Conservation (phyloP, 1,140 invertebrate genomes). For the Thalassaphorura encarpata region DNA sequence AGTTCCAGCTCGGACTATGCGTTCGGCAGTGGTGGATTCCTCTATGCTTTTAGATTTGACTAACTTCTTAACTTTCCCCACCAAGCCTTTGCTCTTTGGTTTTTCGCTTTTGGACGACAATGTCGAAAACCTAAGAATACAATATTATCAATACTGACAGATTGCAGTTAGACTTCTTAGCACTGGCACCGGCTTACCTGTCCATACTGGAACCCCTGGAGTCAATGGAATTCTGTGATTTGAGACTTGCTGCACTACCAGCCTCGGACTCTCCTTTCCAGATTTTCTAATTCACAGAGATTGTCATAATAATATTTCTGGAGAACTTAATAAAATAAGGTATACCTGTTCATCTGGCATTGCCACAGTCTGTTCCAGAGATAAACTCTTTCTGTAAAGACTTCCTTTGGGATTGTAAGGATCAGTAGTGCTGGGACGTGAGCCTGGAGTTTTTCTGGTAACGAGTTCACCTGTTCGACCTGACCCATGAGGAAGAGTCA, state of each 20-base stretch:
- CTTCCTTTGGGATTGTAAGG: constrained; percentile 41
- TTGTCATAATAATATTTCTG: constrained; percentile 6
- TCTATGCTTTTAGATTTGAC: constrained; percentile 75
- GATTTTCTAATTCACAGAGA: constrained; percentile 41
- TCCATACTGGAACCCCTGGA: constrained; percentile 58
- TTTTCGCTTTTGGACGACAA: constrained; percentile 79
- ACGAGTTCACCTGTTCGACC: constrained; percentile 2
- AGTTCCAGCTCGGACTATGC: constrained; percentile 34
- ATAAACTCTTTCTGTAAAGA: constrained; percentile 60
- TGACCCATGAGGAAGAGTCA: constrained; percentile 23
- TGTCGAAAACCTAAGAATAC: constrained; percentile 52
- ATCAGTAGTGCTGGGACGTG: constrained; percentile 3
- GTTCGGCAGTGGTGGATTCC: constrained; percentile 34
- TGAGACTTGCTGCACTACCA: constrained; percentile 65
- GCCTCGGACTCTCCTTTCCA: constrained; percentile 57
- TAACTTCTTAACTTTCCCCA: constrained; percentile 71
- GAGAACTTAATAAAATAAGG: background rate
- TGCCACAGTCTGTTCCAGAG: constrained; percentile 56
- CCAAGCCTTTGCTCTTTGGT: constrained; percentile 69
- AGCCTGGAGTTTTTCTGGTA: background rate
- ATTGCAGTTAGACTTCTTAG: background rate
- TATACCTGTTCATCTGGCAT: constrained; percentile 30
- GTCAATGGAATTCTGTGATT: constrained; percentile 47
- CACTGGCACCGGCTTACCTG: constrained; percentile 41
- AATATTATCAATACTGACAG: no score